Conservation (phyloP, 1,140 invertebrate species). For the Rhopalosiphum maidis region DNA sequence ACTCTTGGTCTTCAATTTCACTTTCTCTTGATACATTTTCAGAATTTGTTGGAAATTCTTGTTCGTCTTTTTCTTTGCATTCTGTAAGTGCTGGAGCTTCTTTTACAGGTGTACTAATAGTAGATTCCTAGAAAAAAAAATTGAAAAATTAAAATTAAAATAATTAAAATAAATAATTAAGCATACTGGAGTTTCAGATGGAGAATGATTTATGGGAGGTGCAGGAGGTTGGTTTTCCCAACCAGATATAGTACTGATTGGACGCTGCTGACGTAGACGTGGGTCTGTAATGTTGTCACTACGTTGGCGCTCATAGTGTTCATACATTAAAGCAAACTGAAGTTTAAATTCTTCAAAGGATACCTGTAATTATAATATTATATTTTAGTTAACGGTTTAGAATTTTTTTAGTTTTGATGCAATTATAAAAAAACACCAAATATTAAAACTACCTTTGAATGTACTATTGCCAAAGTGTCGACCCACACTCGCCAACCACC, state of each 20-base stretch:
- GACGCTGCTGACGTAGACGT: conserved; percentile 85
- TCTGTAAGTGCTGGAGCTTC: not conserved
- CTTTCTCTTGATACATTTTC: not conserved
- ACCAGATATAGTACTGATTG: conserved; percentile 95
- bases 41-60: not conserved
- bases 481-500: conserved; percentile 99
- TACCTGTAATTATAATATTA: conserved; percentile 67
- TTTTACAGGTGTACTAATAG: conserved; percentile 32
- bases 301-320: conserved; percentile 91
- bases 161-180: not conserved
- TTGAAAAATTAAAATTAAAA: not conserved
- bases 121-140: conserved; percentile 37
- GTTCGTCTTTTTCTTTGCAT: not conserved
- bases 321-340: conserved; percentile 96
- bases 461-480: conserved; percentile 97
- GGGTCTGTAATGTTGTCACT: conserved; percentile 95
- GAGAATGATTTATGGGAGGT: conserved; percentile 57
- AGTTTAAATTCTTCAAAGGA: conserved; percentile 97
- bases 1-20: not conserved
- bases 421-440: not conserved
- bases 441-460: conserved; percentile 84
- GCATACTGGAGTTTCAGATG: conserved; percentile 41
- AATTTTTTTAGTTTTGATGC: no score
- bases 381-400: no score
- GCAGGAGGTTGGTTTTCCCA: conserved; percentile 76